Evolutionary conservation across 2,797 vertebrate species (phyloP).

Genomic region (Tarsius wallacei): DNA sequence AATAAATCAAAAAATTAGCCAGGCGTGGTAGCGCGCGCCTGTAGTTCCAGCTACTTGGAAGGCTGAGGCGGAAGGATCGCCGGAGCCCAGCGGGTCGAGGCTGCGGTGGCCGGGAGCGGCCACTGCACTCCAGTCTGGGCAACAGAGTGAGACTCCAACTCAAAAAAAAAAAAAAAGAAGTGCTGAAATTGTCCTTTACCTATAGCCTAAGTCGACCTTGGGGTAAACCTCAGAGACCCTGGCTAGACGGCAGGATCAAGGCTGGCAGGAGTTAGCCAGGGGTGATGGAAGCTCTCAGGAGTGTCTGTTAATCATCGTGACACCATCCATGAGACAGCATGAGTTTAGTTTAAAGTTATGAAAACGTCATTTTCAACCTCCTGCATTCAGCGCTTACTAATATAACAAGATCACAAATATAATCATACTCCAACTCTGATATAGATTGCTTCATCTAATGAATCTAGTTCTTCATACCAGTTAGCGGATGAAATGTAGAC

Average conservation of each 20-base stretch:
- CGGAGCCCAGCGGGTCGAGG: too few relatives aligned
- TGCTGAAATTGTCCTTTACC: too few relatives aligned
- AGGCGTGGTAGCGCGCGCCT: too few relatives aligned
- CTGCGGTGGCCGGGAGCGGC: too few relatives aligned
- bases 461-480: background rate
- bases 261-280: background rate
- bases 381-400: background rate
- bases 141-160: too few relatives aligned
- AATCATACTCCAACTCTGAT: background rate
- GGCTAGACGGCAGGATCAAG: background rate
- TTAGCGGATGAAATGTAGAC: background rate
- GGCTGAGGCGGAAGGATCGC: too few relatives aligned
- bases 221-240: background rate
- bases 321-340: background rate
- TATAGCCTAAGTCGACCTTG: background rate
- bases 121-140: too few relatives aligned
- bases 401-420: background rate
- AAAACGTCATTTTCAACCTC: background rate
- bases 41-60: too few relatives aligned
- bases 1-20: too few relatives aligned
- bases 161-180: background rate
- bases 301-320: accelerated
- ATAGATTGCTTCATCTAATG: background rate
- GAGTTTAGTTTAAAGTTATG: background rate
- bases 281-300: background rate